phyloP scores from a whole-genome alignment of 2,888 invertebrate genomes.

The Drosophila birchii region DNA sequence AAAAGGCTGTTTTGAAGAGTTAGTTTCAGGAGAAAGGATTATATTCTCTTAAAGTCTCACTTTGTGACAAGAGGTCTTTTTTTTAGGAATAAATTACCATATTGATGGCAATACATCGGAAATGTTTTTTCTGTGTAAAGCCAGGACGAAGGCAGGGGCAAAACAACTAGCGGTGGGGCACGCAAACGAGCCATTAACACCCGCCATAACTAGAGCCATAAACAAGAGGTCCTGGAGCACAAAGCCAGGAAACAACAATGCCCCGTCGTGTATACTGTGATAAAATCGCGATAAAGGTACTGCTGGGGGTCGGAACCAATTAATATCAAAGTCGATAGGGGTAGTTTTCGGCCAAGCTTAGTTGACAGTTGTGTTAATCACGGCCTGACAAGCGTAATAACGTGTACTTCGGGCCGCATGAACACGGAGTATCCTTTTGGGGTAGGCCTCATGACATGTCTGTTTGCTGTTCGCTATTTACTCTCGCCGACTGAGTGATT shows the following conservation, averaged over 20 bases:
- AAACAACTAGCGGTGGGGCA: slow-evolving; percentile 46
- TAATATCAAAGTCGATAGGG: slow-evolving; percentile 13
- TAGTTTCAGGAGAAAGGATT: no score
- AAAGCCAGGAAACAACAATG: slow-evolving; percentile 12
- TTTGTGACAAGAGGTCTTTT: neutral
- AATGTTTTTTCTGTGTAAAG: slow-evolving; percentile 22
- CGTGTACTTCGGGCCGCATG: slow-evolving; percentile 19
- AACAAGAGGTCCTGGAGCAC: slow-evolving; percentile 39
- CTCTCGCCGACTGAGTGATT: slow-evolving; percentile 36
- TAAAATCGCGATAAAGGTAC: slow-evolving; percentile 31
- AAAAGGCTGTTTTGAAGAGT: no score
- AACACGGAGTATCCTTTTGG: slow-evolving; percentile 5
- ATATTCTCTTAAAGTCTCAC: neutral
- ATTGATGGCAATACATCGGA: neutral
- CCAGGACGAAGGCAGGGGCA: slow-evolving; percentile 11
- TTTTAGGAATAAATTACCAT: slow-evolving; percentile 2
- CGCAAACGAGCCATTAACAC: slow-evolving; percentile 75
- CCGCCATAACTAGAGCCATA: slow-evolving; percentile 54
- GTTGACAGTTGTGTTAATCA: slow-evolving; percentile 6
- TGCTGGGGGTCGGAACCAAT: slow-evolving; percentile 14
- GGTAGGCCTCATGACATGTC: slow-evolving; percentile 11
- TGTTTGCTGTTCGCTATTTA: slow-evolving; percentile 8
- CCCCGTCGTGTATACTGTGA: slow-evolving; percentile 25
- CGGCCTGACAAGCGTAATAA: slow-evolving; percentile 9
- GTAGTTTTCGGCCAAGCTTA: neutral